Base-by-base conservation (phyloP, 2,113 vertebrate species). In the Sinocyclocheilus anophthalmus region DNA sequence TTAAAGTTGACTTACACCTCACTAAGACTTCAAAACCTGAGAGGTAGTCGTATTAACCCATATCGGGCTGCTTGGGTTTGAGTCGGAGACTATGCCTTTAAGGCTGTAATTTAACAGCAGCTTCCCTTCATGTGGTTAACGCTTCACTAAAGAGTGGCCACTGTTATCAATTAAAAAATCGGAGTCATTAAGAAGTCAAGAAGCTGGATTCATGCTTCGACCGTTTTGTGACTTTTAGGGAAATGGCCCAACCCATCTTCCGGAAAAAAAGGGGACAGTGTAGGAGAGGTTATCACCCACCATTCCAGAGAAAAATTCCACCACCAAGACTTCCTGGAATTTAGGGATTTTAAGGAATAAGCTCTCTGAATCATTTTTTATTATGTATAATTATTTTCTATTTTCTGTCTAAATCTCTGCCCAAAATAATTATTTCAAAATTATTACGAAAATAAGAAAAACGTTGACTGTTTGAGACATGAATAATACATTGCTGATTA, bases 141-240 rank as follows among this genome's bases (percentile, higher is more conserved):
- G 30, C 30, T 30, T 30, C 30, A 30, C 30, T 30, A 30, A 79
- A 82, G 88, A 91, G 84, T 88, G 93, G 91, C 94, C 93, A 93
- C 85, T 91, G 92, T 93, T 95, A 94, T 95, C 94, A 83, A 91
- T 93, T 92, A 86, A 92, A 92, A 90, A 94, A 72, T 94, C 93
- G 87, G 86, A 93, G 89, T 91, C 91, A 84, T 88, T 93, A 87
- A 88, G 39, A 42, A 76, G 88, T 87, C 90, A 90, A 93, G 90
- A 89, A 89, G 85, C 84, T 24, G 88, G 92, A 93, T 93, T 94
- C 92, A 93, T 93, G 90, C 85, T 89, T 81, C 69, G 37, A 57
- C 89, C 78, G 84, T 84, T 86, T 84, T 73, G 59, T 14, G 87
- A 83, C 89, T 90, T 89, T 87, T 69, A 87, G 26, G 86, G 90